Percentiles rank a stretch among this genome's conserved stretches.
phyloP scores from a whole-genome alignment of 2,888 invertebrate species.

The Lypha dubia region DNA sequence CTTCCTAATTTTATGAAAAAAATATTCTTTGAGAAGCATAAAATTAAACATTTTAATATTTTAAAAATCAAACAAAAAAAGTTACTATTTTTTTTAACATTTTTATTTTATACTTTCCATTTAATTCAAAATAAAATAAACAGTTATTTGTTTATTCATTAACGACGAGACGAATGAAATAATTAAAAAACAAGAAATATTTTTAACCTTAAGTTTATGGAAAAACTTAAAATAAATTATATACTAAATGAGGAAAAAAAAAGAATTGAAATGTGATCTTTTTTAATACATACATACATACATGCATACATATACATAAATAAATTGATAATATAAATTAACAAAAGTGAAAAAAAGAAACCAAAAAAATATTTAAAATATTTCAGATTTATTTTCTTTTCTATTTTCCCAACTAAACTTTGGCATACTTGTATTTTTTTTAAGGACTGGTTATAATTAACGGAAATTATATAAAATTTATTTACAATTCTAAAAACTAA shows the following conservation, averaged over 20 bases:
- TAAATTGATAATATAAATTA: slow-evolving; percentile 71
- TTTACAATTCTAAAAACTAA: slow-evolving; percentile 4
- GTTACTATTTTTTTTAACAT: slow-evolving; percentile 53
- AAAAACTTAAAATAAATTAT: slow-evolving; percentile 57
- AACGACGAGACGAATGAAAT: no score
- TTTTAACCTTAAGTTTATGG: slow-evolving; percentile 57
- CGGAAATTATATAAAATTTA: slow-evolving; percentile 78
- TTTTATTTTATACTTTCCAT: slow-evolving; percentile 53
- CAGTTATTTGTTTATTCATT: slow-evolving; percentile 76
- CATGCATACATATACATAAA: slow-evolving; percentile 76
- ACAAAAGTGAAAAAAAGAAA: slow-evolving; percentile 44
- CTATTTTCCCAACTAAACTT: slow-evolving; percentile 1
- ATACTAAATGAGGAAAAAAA: slow-evolving; percentile 70
- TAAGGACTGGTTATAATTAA: slow-evolving; percentile 83
- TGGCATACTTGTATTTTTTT: slow-evolving; percentile 77
- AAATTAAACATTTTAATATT: slow-evolving; percentile 26
- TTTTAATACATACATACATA: slow-evolving; percentile 78
- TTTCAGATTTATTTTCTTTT: neutral
- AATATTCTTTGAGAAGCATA: slow-evolving; percentile 57
- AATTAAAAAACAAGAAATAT: slow-evolving; percentile 59
- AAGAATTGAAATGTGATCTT: slow-evolving; percentile 82
- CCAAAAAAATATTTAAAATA: neutral
- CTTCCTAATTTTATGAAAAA: slow-evolving; percentile 65
- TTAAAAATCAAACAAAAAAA: no score
- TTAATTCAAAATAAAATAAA: slow-evolving; percentile 70